Base-by-base conservation (phyloP, 2,797 vertebrate species). In the Bradypodion pumilum region DNA sequence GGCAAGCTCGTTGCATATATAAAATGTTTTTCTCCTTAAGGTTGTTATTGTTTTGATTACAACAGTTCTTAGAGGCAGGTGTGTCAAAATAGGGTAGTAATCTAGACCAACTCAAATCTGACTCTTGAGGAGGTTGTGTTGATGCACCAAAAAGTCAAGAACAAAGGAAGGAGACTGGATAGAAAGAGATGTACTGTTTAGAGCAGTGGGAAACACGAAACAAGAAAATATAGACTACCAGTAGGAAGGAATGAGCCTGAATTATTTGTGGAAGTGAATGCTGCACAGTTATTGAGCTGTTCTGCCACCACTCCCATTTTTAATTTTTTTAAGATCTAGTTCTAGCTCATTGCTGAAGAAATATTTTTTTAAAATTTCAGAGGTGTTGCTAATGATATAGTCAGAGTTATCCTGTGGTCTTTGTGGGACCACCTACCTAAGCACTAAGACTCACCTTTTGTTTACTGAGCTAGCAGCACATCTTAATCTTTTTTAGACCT, bases 271-370 rank as follows among this genome's bases (percentile, higher is more conserved):
- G 1, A 10, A 63, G 62, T 27, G 25, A 63, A 7, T 60, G 19
- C 59, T 63, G 25, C 25, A 29, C 27, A 29, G 5, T 63, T 29
- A 8, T n/a, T 27, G 23, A 60, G 59, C 7, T 60, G 19, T 60
- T 60, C 59, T 60, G 59, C 6, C 23, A 6, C 59, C 46, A 49
- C 7, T 49, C 13, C 23, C 9, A 13, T 74, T 52, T 80, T 60
- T 81, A 68, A 40, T 74, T n/a, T n/a, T n/a, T n/a, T n/a, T n/a
- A n/a, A 78, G 79, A 88, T 85, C 70, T n/a, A 79, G 70, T 82
- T 88, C 91, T 88, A 89, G 89, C 85, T 78, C 79, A 49, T 89
- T 91, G 83, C 86, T 91, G 74, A 80, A 86, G 84, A 69, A 81
- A 78, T 0, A 0, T 88, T 65, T n/a, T 65, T 84, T 77, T 49